phyloP scores from a whole-genome alignment of 2,888 invertebrate species.

The Shargacucullia verbasci region DNA sequence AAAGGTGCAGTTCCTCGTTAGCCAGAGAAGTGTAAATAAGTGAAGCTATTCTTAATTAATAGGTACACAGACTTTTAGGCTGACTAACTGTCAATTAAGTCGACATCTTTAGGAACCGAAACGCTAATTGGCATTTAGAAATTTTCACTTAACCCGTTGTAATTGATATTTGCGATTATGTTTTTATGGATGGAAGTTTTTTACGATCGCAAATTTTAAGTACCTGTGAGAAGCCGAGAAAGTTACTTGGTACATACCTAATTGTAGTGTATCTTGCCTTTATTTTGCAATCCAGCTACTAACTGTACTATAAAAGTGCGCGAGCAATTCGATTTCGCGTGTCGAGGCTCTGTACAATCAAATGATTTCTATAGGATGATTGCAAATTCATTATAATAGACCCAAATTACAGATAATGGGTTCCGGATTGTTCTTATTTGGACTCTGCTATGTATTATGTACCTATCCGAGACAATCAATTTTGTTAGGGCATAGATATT shows the following conservation, averaged over 20 bases:
- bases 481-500: slow-evolving; percentile 23
- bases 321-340: slow-evolving; percentile 40
- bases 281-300: slow-evolving; percentile 38
- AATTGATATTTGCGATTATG: slow-evolving; percentile 10
- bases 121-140: slow-evolving; percentile 54
- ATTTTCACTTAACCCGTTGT: slow-evolving; percentile 37
- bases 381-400: slow-evolving; percentile 46
- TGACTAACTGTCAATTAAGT: slow-evolving; percentile 60
- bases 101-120: slow-evolving; percentile 28
- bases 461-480: slow-evolving; percentile 28
- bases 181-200: slow-evolving; percentile 22
- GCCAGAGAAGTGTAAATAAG: slow-evolving; percentile 59
- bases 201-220: slow-evolving; percentile 38
- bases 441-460: slow-evolving; percentile 25
- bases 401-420: slow-evolving; percentile 44
- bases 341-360: slow-evolving; percentile 35
- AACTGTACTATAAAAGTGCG: slow-evolving; percentile 31
- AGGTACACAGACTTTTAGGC: slow-evolving; percentile 57
- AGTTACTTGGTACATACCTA: slow-evolving; percentile 23
- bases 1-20: slow-evolving; percentile 70
- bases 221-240: slow-evolving; percentile 30
- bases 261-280: slow-evolving; percentile 19
- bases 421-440: slow-evolving; percentile 40
- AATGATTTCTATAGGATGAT: slow-evolving; percentile 42
- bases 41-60: slow-evolving; percentile 64